Evolutionary conservation across 1,140 invertebrate genomes (phyloP), one percentile per base, ranked within the genome.

Genomic region (Spodoptera frugiperda): DNA sequence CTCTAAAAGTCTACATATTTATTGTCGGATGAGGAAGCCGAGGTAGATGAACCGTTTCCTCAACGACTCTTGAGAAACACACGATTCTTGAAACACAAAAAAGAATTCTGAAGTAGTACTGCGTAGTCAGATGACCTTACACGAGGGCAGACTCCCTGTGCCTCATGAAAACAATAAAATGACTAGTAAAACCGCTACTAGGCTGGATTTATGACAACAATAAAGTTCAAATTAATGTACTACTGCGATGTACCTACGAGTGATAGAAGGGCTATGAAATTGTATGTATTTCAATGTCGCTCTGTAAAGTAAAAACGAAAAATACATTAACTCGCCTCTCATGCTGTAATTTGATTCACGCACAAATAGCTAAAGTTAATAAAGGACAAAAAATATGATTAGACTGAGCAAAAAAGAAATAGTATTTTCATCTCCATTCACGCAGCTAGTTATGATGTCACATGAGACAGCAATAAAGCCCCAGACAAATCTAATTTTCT

Each of bases 191-290:
- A 78, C 53, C 76, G 77, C 71, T 76, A 82, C 75, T 75, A 75
- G 71, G 39, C n/a, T 44, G 75, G 80, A 82, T 79, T 84, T 84
- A 84, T 76, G 75, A 33, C 59, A 54, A 67, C 65, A 55, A 78
- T 84, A 84, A 82, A 84, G 71, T 76, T 72, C 17, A 78, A 80
- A 84, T 80, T 84, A 84, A 84, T 79, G 77, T 73, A 55, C 59
- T 21, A 74, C 59, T 25, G 21, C 77, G 46, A 74, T 68, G 67
- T 67, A 71, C 5, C 33, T 9, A 39, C 15, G 21, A 48, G 76
- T 55, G 54, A 57, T 71, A 55, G 59, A 39, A 12, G 65, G 59
- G 25, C 67, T 61, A 51, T 25, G 14, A 51, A 68, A 53, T 39
- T 39, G 33, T 39, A 39, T 10, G 33, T 39, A 39, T 39, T 39